A percentile compares a stretch with the other conserved stretches of the same genome.
These are phyloP conservation scores for Potamilus streckersoni DNA, from an alignment of 1,140 invertebrate species.

Conservation along the genomic window DNA sequence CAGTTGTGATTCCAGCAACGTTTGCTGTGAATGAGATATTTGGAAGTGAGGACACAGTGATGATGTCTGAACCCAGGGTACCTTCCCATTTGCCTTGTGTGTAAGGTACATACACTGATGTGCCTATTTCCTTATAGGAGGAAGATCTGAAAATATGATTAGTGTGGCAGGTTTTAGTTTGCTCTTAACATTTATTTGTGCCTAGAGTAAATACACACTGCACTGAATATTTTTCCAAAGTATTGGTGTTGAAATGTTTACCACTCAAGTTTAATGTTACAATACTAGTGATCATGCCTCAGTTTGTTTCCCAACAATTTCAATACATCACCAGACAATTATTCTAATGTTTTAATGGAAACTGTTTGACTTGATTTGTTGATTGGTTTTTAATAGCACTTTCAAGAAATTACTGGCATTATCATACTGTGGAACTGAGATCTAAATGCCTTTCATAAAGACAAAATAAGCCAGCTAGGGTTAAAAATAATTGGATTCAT, in stretches of 20 bases:
- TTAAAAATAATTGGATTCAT: too few relatives aligned
- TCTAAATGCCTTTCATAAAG: too few relatives aligned
- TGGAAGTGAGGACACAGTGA: conserved; percentile 50
- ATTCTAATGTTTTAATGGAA: too few relatives aligned
- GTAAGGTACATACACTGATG: conserved; percentile 58
- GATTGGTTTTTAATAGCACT: too few relatives aligned
- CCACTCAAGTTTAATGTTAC: neutral
- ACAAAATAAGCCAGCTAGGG: too few relatives aligned
- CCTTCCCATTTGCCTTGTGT: conserved; percentile 69
- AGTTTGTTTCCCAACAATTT: neutral
- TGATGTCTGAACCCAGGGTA: conserved; percentile 59
- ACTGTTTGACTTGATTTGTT: too few relatives aligned
- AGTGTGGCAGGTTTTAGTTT: neutral
- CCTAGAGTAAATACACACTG: neutral
- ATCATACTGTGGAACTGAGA: too few relatives aligned
- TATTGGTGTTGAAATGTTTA: neutral
- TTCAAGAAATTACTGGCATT: too few relatives aligned
- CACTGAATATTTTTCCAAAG: neutral
- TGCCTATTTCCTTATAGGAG: conserved; percentile 45
- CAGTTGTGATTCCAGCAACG: conserved; percentile 66
- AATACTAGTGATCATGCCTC: neutral
- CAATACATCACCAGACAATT: neutral
- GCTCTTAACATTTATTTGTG: neutral
- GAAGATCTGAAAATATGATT: conserved; percentile 48
- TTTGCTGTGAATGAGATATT: conserved; percentile 51